Base-by-base conservation (phyloP, 2,113 vertebrate genomes). In the Thomomys bottae region DNA sequence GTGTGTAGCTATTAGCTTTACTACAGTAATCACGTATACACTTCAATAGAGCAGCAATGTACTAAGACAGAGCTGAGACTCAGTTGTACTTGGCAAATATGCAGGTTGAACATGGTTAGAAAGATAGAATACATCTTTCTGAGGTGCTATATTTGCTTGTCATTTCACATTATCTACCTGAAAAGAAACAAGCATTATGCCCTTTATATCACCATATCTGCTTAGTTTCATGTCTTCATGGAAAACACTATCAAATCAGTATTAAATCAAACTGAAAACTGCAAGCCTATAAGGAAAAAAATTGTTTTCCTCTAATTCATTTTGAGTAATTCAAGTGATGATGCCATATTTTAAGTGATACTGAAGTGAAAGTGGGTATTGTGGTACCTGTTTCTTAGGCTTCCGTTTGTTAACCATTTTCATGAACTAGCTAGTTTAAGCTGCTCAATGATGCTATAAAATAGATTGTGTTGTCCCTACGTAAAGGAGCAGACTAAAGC, bases 201-300 rank as follows among this genome's bases (percentile, higher is more conserved):
- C 24, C 20, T 95, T 91, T 76, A n/a, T 75, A 79, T 81, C 81
- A 45, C 57, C 90, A 9, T 70, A 45, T 91, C 84, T 90, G 36
- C 78, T 4, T 57, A 40, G 8, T 79, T 71, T 40, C 15, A 61
- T 88, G 78, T 84, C 63, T 88, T 95, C 59, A 66, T 63, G 71
- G 87, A 91, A 30, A 87, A 81, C 9, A 75, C 70, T 84, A 91
- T 81, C 64, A 91, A 84, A 67, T 82, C 71, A 92, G 34, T 36
- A 81, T 24, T 78, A 66, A 75, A 32, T 92, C 36, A 93, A 45
- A 87, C 83, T 73, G 61, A 95, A 94, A 86, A 77, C 18, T 6
- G 14, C 72, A 83, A 24, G 6, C 9, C 8, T 59, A 5, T 8
- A 68, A 77, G 26, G 82, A 64, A 88, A 91, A 70, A 91, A 70